These are phyloP conservation scores for Drosophila parabipectinata DNA, from an alignment of 1,140 invertebrate species.

Conservation along the genomic window DNA sequence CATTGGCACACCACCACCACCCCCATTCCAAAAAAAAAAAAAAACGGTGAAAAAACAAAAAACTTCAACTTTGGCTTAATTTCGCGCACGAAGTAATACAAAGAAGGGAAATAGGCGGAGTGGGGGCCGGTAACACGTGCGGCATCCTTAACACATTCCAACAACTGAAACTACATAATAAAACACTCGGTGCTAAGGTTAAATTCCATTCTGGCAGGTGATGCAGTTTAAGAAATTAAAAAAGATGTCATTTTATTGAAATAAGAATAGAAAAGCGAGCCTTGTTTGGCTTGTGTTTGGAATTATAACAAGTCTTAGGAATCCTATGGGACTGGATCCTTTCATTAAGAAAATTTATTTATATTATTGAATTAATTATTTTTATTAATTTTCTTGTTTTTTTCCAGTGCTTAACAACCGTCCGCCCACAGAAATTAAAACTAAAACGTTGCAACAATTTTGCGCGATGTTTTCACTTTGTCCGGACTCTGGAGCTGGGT, in stretches of 20 bases:
- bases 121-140: slow-evolving; percentile 34
- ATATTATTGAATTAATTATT: background rate
- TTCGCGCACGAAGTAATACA: slow-evolving; percentile 75
- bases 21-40: background rate
- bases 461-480: slow-evolving; percentile 64
- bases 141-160: slow-evolving; percentile 70
- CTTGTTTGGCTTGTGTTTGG: too few relatives aligned
- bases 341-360: background rate
- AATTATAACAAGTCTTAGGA: too few relatives aligned
- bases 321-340: too few relatives aligned
- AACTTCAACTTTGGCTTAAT: slow-evolving; percentile 78
- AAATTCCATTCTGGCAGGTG: slow-evolving; percentile 57
- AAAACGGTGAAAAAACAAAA: slow-evolving; percentile 5
- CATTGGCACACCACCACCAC: background rate
- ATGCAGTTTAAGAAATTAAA: slow-evolving; percentile 15
- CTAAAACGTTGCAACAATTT: slow-evolving; percentile 75
- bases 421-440: slow-evolving; percentile 54
- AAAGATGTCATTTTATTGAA: background rate
- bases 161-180: slow-evolving; percentile 71
- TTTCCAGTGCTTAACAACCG: slow-evolving; percentile 9
- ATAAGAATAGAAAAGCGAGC: too few relatives aligned
- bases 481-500: background rate
- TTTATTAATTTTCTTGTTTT: background rate
- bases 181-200: slow-evolving; percentile 79
- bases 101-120: background rate